phyloP scores from a whole-genome alignment of 2,113 vertebrate genomes.

The Hyperopisus bebe region DNA sequence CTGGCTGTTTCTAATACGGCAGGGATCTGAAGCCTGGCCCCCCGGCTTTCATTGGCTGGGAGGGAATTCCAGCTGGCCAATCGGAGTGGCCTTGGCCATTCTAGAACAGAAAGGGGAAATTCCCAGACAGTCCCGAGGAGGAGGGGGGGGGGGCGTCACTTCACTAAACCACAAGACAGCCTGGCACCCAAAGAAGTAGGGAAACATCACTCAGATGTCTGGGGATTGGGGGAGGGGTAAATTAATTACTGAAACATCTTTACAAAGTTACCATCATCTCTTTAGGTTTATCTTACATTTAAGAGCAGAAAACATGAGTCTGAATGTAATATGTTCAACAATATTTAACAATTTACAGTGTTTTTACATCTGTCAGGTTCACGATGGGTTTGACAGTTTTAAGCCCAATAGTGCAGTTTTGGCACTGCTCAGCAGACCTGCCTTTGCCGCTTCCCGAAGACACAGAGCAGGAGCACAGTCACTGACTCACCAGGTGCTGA shows the following conservation, averaged over 20 bases:
- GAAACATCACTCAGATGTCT: not conserved
- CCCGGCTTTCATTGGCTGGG: conserved; percentile 8
- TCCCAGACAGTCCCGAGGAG: not conserved
- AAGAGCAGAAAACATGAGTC: not conserved
- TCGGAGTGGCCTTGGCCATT: conserved; percentile 25
- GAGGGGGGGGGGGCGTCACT: not conserved
- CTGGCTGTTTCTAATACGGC: not conserved
- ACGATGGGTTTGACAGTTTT: not conserved
- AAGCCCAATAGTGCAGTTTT: not conserved
- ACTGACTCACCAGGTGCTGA: not conserved
- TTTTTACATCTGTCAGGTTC: not conserved
- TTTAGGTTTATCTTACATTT: not conserved
- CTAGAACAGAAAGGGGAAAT: conserved; percentile 23
- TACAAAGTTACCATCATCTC: not conserved
- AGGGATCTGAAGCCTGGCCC: not conserved
- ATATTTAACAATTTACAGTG: too few species aligned
- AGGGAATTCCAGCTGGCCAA: conserved; percentile 21
- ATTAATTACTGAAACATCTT: not conserved
- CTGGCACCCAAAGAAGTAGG: not conserved
- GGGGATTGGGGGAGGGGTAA: not conserved
- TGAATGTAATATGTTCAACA: not conserved
- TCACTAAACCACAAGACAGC: not conserved
- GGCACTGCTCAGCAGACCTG: conserved; percentile 35
- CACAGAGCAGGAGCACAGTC: not conserved
- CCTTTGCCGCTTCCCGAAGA: conserved; percentile 30